Base-by-base conservation (phyloP, 2,888 invertebrate genomes). In the Panzeria rudis region DNA sequence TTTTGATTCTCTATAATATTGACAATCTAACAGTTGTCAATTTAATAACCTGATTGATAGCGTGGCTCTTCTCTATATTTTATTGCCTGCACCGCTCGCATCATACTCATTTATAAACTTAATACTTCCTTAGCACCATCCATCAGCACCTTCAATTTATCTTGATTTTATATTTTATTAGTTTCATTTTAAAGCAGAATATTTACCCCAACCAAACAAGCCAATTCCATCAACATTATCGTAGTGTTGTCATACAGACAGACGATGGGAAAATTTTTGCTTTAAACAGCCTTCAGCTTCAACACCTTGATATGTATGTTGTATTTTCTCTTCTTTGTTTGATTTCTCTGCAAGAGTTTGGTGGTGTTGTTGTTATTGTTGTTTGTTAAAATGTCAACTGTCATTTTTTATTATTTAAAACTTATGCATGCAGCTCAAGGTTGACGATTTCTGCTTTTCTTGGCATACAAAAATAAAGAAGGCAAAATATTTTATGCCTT, bases 351-450 rank as follows among this genome's bases (percentile, higher is more conserved):
- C 23, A 23, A 52, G 38, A 1, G 17, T n/a, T 23, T 41, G 44
- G 9, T 44, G 41, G 47, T 47, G 52, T 50, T 50, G 32, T 44
- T 15, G 17, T 25, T 17, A 13, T 52, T 64, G 56, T 20, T 75
- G 64, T 77, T 68, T 59, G 47, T 68, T 68, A 23, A 77, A 68
- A 61, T 68, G 77, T 77, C 77, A 77, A 23, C 77, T 77, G 77
- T 77, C 68, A 69, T 68, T 59, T 68, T 41, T 59, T 77, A 38
- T 68, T 17, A 44, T 29, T 2, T 62, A 44, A n/a, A 17, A 56
- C 13, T 64, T 25, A 20, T 47, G 29, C 7, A 50, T 35, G 35
- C 35, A 59, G 66, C 68, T 50, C 59, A 68, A 77, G 59, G 68
- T 50, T 77, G 66, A 59, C 2, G 59, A 59, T 23, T 44, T 29